Evolutionary conservation across 2,888 invertebrate genomes (phyloP), one percentile per base, ranked within the genome.

Genomic region (Drosophila pseudotalamancana): DNA sequence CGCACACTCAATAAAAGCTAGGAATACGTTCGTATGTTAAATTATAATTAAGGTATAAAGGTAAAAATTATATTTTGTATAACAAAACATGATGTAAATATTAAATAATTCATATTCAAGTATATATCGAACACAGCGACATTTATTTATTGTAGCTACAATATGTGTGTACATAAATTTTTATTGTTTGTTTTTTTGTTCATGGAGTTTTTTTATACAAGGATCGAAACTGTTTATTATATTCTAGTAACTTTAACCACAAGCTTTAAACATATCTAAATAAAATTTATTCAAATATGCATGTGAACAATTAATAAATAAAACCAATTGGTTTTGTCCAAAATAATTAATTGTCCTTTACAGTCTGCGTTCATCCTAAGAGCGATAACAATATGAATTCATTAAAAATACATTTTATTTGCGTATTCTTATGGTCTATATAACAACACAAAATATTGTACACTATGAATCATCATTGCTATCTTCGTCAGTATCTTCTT

Each of bases 401-500:
- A 43, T 39, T 6, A 45, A 46, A 37, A 14, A 45, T 45, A 72
- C 12, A 45, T 49, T 53, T 43, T 37, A 16, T 42, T n/a, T 6
- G 2, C 16, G 19, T 32, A 27, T 8, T 25, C 16, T 16, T 60
- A 16, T n/a, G 8, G n/a, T 48, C 48, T 60, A 40, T 5, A 6
- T 48, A 43, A 55, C 31, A 63, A 56, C 19, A 35, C 21, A 43
- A 40, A 46, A 23, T 12, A 32, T 35, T 46, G 35, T 37, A 42
- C 45, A 57, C 43, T 70, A 67, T 12, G 14, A 9, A 64, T 69
- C 19, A 53, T 85, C 60, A 70, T 77, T 74, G 81, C 89, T 75
- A 88, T 72, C 37, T 60, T n/a, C 73, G 25, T 45, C 60, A 29
- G 49, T 50, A 4, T 63, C 61, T 0, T 67, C 62, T 91, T 90